Conservation (phyloP, 2,797 vertebrate genomes). For the Pipistrellus nathusii region DNA sequence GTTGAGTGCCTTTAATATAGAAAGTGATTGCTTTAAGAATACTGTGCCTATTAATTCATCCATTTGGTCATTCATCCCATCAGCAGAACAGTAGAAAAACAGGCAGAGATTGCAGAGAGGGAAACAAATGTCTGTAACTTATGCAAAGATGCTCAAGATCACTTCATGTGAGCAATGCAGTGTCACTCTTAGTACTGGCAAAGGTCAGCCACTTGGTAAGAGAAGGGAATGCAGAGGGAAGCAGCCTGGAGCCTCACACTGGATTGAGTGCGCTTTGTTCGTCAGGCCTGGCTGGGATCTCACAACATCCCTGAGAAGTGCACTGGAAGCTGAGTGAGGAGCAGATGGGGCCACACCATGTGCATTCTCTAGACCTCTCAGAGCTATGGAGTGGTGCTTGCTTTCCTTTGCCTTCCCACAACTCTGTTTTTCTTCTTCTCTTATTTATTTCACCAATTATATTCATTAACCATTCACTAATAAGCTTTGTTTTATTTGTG, state of each 20-base stretch:
- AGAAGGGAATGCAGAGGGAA: background rate
- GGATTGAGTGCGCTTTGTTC: background rate
- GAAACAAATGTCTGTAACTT: background rate
- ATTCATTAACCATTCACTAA: background rate
- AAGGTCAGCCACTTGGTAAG: background rate
- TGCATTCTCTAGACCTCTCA: accelerated
- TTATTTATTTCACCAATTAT: background rate
- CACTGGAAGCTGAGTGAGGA: background rate
- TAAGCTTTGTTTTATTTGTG: background rate
- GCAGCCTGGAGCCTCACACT: background rate
- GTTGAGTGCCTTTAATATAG: background rate
- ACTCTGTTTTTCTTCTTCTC: background rate
- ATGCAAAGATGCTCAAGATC: background rate
- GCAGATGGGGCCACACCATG: background rate
- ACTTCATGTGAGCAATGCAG: background rate
- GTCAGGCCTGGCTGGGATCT: background rate
- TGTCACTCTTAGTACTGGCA: background rate
- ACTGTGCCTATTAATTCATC: background rate
- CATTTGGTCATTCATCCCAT: background rate
- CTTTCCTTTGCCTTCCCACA: background rate
- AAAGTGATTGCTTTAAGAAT: background rate
- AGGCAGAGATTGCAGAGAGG: background rate
- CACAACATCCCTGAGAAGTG: background rate
- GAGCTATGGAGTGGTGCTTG: accelerated
- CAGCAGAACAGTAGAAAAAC: background rate